These are phyloP conservation scores for Laticauda colubrina DNA, from an alignment of 2,113 vertebrate genomes.

Conservation along the genomic window DNA sequence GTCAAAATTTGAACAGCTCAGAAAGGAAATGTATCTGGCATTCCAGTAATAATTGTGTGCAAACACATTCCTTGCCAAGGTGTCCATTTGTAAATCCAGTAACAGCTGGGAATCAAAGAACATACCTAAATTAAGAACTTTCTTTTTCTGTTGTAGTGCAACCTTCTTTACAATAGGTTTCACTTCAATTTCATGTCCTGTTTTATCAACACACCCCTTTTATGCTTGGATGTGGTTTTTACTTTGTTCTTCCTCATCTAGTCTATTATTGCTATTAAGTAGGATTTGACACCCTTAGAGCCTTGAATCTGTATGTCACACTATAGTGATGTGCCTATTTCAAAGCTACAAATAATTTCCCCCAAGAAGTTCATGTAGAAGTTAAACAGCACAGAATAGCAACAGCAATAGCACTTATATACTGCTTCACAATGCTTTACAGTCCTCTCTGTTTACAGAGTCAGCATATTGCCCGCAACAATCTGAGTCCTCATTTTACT, in stretches of 20 bases:
- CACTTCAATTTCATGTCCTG: neutral
- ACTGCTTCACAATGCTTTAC: neutral
- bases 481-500: neutral
- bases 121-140: neutral
- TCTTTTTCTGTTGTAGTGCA: neutral
- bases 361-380: neutral
- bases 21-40: neutral
- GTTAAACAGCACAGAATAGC: neutral
- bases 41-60: neutral
- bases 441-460: neutral
- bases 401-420: neutral
- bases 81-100: neutral
- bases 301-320: neutral
- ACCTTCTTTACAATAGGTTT: neutral
- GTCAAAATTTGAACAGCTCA: neutral
- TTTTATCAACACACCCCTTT: neutral
- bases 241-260: neutral
- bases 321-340: neutral
- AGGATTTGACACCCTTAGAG: neutral
- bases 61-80: neutral
- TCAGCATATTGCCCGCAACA: neutral
- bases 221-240: neutral
- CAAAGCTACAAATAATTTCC: neutral
- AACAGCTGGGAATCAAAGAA: neutral
- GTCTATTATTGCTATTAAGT: neutral